These are phyloP conservation scores for Cynopterus brachyotis DNA, from an alignment of 2,113 vertebrate genomes.

Conservation along the genomic window DNA sequence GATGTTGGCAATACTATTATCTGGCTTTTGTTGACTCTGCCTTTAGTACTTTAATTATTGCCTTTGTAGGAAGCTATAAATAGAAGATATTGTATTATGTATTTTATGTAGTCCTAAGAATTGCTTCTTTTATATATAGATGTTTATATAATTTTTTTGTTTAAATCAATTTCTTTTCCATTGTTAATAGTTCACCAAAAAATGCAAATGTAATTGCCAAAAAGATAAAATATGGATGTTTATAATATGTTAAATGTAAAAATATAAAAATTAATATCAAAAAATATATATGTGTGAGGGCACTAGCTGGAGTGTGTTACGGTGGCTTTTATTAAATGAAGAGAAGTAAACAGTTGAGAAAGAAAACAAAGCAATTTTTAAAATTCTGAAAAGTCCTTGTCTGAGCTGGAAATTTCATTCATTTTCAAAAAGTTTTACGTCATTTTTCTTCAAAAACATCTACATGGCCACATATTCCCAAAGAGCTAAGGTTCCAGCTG, in stretches of 20 bases:
- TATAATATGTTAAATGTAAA: background rate
- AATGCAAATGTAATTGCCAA: background rate
- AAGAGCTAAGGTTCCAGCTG: background rate
- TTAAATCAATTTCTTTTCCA: background rate
- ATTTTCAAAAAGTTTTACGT: background rate
- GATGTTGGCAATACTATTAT: background rate
- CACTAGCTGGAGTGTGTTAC: fast-evolving
- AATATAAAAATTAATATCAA: background rate
- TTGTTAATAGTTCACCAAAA: background rate
- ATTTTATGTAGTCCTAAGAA: background rate
- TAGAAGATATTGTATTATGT: background rate
- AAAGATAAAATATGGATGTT: background rate
- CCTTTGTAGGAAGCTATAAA: background rate
- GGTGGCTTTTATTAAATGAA: background rate
- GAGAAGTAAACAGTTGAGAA: background rate
- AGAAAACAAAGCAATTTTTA: background rate
- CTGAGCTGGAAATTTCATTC: slow-evolving; percentile 22
- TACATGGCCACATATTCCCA: background rate
- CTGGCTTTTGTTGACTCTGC: background rate
- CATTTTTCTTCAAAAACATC: slow-evolving; percentile 44
- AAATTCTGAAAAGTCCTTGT: background rate
- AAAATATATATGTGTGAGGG: background rate
- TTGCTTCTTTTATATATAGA: background rate
- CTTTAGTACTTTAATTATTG: background rate
- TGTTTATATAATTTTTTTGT: background rate